These are phyloP conservation scores for Ochropleura leucogaster DNA, from an alignment of 2,888 invertebrate species.

Conservation along the genomic window DNA sequence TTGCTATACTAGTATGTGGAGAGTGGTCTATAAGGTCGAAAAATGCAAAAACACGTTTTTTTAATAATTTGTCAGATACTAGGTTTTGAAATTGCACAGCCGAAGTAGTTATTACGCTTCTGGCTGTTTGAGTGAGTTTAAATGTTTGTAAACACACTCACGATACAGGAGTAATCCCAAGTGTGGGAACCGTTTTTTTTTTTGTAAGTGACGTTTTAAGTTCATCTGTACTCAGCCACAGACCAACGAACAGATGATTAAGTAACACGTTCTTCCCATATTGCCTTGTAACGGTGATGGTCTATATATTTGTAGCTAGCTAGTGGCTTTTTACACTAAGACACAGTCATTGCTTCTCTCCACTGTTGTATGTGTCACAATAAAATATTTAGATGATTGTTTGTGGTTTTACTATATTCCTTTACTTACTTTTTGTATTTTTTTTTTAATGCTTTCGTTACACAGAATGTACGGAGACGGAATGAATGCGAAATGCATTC, in stretches of 20 bases:
- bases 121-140: too few species aligned
- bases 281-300: constrained; percentile 73
- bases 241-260: constrained; percentile 34
- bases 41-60: too few species aligned
- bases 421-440: background rate
- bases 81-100: too few species aligned
- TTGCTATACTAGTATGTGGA: too few species aligned
- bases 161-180: too few species aligned
- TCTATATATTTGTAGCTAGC: constrained; percentile 64
- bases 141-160: too few species aligned
- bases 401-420: constrained; percentile 58
- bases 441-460: background rate
- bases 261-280: constrained; percentile 76
- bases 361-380: constrained; percentile 67
- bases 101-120: too few species aligned
- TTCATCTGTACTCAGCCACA: constrained; percentile 18
- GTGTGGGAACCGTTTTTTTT: too few species aligned
- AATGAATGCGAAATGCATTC: too few species aligned
- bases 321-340: constrained; percentile 68
- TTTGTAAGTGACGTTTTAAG: background rate
- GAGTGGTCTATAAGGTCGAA: too few species aligned
- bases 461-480: too few species aligned
- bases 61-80: too few species aligned
- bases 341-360: constrained; percentile 74
- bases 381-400: constrained; percentile 60